A percentile compares a stretch with the other conserved stretches of the same genome.
phyloP scores from a whole-genome alignment of 37 sponge, comb jelly and placozoan genomes.

The Ephydatia muelleri region DNA sequence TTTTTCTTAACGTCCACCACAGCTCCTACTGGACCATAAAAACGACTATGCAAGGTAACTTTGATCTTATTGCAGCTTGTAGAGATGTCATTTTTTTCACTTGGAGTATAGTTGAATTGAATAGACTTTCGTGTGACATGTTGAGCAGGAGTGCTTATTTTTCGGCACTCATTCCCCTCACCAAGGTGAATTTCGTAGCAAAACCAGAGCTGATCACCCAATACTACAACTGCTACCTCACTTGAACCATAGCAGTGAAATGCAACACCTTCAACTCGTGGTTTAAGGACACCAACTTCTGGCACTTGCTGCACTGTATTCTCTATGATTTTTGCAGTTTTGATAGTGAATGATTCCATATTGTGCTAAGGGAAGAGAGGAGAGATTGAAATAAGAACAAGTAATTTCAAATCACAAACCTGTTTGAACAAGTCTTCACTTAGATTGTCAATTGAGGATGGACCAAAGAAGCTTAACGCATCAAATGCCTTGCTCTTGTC shows the following conservation, averaged over 20 bases:
- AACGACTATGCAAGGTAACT: conserved; percentile 22
- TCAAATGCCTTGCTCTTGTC: no score
- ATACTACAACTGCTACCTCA: conserved; percentile 29
- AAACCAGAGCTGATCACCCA: conserved; percentile 44
- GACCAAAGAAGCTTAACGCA: no score
- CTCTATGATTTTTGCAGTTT: no score
- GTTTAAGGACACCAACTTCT: conserved; percentile 3
- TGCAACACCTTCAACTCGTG: conserved; percentile 12
- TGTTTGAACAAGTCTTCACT: no score
- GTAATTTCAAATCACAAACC: no score
- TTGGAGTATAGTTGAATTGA: conserved; percentile 29
- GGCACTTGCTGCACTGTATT: neutral
- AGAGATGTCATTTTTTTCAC: neutral
- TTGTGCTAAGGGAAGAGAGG: no score
- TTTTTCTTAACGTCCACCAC: conserved; percentile 4
- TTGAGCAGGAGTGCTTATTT: neutral
- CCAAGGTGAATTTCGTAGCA: conserved; percentile 26
- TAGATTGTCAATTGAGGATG: no score
- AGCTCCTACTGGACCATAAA: conserved; percentile 7
- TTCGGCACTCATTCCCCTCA: neutral
- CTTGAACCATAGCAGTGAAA: conserved; percentile 44
- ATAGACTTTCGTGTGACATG: conserved; percentile 21
- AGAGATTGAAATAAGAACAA: no score
- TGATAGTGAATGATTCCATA: no score
- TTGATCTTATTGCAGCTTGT: conserved; percentile 8